Percentiles rank a stretch among this genome's conserved stretches.
Evolutionary conservation across 2,113 vertebrate genomes (phyloP).

Genomic region (Prolemur simus): DNA sequence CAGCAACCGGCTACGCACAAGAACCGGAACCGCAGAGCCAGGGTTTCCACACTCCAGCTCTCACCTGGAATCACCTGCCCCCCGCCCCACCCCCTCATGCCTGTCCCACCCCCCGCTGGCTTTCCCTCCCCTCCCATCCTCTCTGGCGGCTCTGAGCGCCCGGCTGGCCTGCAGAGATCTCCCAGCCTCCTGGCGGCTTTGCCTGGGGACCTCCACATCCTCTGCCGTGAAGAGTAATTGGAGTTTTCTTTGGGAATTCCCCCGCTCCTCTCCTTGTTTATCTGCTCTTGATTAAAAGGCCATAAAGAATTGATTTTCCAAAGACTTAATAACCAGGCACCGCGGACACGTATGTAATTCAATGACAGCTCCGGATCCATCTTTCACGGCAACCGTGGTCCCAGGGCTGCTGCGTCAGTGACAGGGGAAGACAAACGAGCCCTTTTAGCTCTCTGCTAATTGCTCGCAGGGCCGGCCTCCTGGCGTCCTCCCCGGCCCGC

Average conservation of each 20-base stretch:
- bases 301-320: conserved; percentile 63
- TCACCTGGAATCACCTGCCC: neutral
- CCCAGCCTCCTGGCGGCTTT: neutral
- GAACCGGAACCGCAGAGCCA: neutral
- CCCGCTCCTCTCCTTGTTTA: conserved; percentile 26
- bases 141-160: neutral
- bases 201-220: no score
- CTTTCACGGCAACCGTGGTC: conserved; percentile 58
- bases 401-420: conserved; percentile 40
- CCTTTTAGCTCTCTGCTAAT: conserved; percentile 48
- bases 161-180: neutral
- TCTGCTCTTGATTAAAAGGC: conserved; percentile 68
- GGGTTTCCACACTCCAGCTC: neutral
- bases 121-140: neutral
- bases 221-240: neutral
- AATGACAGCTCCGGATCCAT: conserved; percentile 54
- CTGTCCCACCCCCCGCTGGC: accelerated
- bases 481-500: neutral
- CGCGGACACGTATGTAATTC: conserved; percentile 35
- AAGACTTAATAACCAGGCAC: conserved; percentile 64
- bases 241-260: conserved; percentile 29
- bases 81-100: accelerated
- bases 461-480: neutral
- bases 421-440: conserved; percentile 63
- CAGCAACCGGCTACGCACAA: neutral